Evolutionary conservation across 2,888 invertebrate species (phyloP).

Genomic region (Callinectes sapidus): DNA sequence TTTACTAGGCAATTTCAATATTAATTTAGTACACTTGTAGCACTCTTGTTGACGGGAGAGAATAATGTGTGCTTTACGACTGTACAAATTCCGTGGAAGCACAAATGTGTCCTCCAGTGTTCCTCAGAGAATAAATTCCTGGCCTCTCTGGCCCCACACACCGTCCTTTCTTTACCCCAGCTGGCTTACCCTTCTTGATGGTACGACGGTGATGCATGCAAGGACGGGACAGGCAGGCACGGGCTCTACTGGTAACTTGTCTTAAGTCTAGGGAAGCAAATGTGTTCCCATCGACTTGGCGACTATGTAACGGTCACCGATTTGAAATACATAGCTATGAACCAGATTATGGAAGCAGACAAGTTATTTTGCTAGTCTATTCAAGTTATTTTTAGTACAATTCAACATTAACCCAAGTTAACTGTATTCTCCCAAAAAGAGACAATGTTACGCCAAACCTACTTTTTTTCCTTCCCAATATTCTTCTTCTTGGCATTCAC

Average conservation of each 20-base stretch:
- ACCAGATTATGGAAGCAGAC: background rate
- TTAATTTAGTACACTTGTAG: slow-evolving; percentile 45
- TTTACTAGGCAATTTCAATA: slow-evolving; percentile 21
- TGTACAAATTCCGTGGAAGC: slow-evolving; percentile 69
- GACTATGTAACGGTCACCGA: background rate
- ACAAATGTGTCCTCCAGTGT: slow-evolving; percentile 64
- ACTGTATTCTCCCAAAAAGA: background rate
- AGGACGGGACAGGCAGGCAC: background rate
- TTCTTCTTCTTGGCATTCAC: background rate
- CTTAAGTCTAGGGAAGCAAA: background rate
- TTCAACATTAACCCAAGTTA: background rate
- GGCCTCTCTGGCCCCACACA: slow-evolving; percentile 36
- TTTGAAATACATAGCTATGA: background rate
- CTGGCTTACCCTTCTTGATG: background rate
- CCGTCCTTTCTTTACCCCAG: background rate
- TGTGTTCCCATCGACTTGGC: background rate
- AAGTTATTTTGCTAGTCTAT: background rate
- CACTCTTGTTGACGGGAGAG: slow-evolving; percentile 62
- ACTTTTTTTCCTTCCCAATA: background rate
- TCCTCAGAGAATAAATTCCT: slow-evolving; percentile 54
- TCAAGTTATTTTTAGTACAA: background rate
- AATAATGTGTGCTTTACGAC: slow-evolving; percentile 66
- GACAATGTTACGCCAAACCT: background rate
- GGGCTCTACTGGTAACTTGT: background rate
- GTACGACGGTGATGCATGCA: background rate